Evolutionary conservation across 1,140 invertebrate genomes (phyloP), one percentile per base, ranked within the genome.

Genomic region (Hetaerina americana): DNA sequence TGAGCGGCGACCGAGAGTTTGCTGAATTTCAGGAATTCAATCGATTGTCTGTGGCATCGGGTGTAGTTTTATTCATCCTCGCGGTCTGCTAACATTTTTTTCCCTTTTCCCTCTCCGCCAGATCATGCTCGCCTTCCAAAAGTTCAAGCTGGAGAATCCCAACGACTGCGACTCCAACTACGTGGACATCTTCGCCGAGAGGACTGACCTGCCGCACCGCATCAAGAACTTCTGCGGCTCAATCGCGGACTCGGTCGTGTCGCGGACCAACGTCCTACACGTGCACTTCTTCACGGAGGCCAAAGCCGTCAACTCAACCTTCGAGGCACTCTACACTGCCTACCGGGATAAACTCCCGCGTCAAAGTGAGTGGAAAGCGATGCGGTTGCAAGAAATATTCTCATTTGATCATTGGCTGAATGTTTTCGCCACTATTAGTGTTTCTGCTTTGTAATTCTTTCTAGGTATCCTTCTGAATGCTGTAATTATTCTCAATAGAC

Each of bases 101-200:
- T n/a, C n/a, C 40, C 10, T 22, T 57, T 10, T 2, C 2, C 1
- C 1, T 57, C 10, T 2, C 2, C 22, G 15, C 10, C 40, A 57
- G 40, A 57, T 77, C 82, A 79, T 73, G 76, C 79, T 93, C 67
- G 84, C 85, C 66, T 93, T 93, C 78, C 79, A 85, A 27, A 76
- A 80, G 29, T 93, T 93, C 78, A 80, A 83, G 40, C 80, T 94
- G 73, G 84, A 84, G 57, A 87, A 87, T 75, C 91, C 92, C 0
- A 94, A 94, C 78, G 90, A 93, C 75, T 94, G 92, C 76, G 87
- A 91, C n/a, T 85, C 83, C 15, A 94, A 94, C 80, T 93, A 90
- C 77, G 83, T 94, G 57, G 89, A 93, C 78, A 84, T 94, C 66
- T 92, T 92, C 79, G 85, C 85, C 5, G 84, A 87, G 71, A 80